Conservation (phyloP, 2,888 invertebrate genomes). For the Xanthia togata region DNA sequence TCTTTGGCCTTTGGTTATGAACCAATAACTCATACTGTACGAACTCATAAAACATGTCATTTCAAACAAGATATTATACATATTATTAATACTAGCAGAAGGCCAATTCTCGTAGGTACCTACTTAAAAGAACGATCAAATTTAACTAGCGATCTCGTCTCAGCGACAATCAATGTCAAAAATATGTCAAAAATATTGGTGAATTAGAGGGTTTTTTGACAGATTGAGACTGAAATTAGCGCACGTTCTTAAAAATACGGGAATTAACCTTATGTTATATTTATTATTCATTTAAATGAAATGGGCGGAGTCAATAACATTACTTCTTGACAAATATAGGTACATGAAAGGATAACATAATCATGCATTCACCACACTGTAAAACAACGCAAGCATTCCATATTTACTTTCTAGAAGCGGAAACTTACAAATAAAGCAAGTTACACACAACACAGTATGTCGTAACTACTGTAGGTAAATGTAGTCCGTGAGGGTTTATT, state of each 20-base stretch:
- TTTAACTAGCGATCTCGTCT: not conserved
- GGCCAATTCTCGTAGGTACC: not conserved
- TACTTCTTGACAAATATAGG: too few relatives aligned
- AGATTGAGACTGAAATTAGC: too few relatives aligned
- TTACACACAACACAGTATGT: not conserved
- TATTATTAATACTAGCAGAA: not conserved
- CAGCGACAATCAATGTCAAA: not conserved
- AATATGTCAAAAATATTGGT: too few relatives aligned
- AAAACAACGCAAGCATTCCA: not conserved
- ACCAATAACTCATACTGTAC: not conserved
- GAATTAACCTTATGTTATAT: too few relatives aligned
- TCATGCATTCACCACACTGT: not conserved
- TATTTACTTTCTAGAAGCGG: not conserved
- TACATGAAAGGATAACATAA: too few relatives aligned
- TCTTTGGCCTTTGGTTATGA: not conserved
- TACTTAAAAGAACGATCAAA: not conserved
- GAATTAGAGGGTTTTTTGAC: not conserved
- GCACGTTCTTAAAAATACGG: too few relatives aligned
- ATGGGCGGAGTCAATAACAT: not conserved
- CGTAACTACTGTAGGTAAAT: not conserved
- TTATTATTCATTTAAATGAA: not conserved
- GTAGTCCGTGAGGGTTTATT: too few relatives aligned
- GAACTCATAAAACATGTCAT: not conserved
- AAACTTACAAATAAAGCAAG: not conserved
- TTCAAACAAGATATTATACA: not conserved